Evolutionary conservation across 2,113 vertebrate genomes (phyloP), one percentile per base, ranked within the genome.

Genomic region (Saguinus midas): DNA sequence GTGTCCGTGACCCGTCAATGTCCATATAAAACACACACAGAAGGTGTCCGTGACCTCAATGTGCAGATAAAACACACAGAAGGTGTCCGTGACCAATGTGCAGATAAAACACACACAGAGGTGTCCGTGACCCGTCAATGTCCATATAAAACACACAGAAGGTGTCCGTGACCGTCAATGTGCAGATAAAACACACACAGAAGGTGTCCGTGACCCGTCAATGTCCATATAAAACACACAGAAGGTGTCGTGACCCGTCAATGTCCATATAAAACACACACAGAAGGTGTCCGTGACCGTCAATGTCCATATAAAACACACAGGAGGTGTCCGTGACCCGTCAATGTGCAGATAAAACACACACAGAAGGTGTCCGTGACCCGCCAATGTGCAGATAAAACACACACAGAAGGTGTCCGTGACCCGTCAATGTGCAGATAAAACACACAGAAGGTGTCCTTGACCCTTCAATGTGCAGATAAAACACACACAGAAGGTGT

Each of bases 201-300:
- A 43, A 4, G 43, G 43, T 43, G 43, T 43, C 43, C 6, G 43
- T 43, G 43, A 43, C 43, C 43, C n/a, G n/a, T 4, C 4, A 43
- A 43, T 43, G 43, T 43, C 78, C 75, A 55, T 6, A 86, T 43
- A 92, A 97, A 95, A 40, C 57, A 88, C 17, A 40, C 2, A 14
- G 48, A 84, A 75, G 68, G 58, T 95, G 87, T 95, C 82, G 17
- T 94, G 93, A 95, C 87, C 64, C 91, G 94, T 88, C 57, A 35
- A 66, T 50, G 76, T 45, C 52, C 7, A 8, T 64, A 16, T 14
- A 3, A 78, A 81, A 82, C 3, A 91, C 43, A 43, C 43, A 43
- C 43, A 4, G 43, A 40, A 3, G 37, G 37, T 40, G 37, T 40
- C 43, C 43, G 43, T 43, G 43, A 4, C 6, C 6, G 43, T 43